These are phyloP conservation scores for Sycophila sp. DNA, from an alignment of 1,140 invertebrate genomes.

Conservation along the genomic window DNA sequence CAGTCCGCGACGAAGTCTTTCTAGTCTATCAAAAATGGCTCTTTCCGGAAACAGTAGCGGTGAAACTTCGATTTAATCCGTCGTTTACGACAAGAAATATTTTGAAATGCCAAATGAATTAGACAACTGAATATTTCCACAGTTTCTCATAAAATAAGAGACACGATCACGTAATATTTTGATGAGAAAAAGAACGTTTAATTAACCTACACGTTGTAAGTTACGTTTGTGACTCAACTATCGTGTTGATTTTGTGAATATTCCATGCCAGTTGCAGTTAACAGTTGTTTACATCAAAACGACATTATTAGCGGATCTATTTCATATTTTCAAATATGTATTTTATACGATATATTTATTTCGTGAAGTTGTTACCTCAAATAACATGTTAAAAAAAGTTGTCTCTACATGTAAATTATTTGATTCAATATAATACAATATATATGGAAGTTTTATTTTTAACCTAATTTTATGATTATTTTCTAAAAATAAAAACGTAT, in stretches of 20 bases:
- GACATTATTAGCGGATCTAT: conserved; percentile 33
- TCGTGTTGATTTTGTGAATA: conserved; percentile 11
- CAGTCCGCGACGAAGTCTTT: conserved; percentile 77
- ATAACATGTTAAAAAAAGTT: conserved; percentile 30
- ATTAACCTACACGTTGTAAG: conserved; percentile 7
- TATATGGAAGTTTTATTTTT: conserved; percentile 13
- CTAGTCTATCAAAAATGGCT: conserved; percentile 77
- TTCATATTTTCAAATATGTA: conserved; percentile 38
- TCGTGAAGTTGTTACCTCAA: conserved; percentile 31
- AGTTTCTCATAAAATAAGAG: background rate
- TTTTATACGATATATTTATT: conserved; percentile 40
- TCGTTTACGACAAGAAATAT: background rate
- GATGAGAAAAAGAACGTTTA: conserved; percentile 9
- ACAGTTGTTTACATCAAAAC: conserved; percentile 13
- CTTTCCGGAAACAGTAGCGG: conserved; percentile 69
- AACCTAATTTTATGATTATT: conserved; percentile 2
- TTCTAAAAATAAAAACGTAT: too few relatives aligned
- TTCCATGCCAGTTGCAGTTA: conserved; percentile 21
- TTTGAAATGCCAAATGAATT: conserved; percentile 38
- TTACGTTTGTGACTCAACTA: conserved; percentile 21
- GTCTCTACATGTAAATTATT: conserved; percentile 30
- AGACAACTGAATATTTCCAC: conserved; percentile 13
- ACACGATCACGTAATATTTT: background rate
- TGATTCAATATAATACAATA: conserved; percentile 16
- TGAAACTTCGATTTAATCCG: conserved; percentile 44